Percentiles rank a stretch among this genome's conserved stretches.
Conservation (phyloP, 1,140 invertebrate species). For the Philotrypesis tridentata region DNA sequence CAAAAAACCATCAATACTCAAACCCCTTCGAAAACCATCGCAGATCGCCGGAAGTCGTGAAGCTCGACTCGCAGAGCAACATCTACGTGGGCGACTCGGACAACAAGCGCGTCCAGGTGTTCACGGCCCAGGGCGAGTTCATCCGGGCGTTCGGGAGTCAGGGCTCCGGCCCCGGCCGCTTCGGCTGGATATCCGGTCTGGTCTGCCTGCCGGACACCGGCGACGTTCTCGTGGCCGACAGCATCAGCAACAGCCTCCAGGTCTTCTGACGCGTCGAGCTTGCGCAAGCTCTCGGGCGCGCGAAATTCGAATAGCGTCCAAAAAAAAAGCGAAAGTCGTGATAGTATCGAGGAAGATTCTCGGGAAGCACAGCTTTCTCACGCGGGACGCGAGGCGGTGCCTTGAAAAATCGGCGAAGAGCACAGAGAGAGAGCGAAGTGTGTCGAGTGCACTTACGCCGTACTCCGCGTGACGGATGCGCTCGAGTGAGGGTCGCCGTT, state of each 20-base stretch:
- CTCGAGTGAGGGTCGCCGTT: constrained; percentile 55
- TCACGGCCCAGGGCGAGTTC: constrained; percentile 78
- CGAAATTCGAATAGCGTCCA: no score
- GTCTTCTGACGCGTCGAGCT: no score
- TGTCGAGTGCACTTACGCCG: background rate
- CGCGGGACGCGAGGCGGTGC: background rate
- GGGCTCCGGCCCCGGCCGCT: constrained; percentile 77
- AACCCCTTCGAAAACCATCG: background rate
- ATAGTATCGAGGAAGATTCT: background rate
- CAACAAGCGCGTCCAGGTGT: constrained; percentile 85
- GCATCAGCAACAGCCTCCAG: constrained; percentile 81
- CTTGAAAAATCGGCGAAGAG: constrained; percentile 27
- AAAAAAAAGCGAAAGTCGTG: no score
- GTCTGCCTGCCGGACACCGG: constrained; percentile 76
- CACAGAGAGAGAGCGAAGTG: background rate
- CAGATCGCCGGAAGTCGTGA: constrained; percentile 80
- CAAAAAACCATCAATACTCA: background rate
- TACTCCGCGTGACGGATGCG: constrained; percentile 54
- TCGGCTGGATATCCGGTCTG: constrained; percentile 83
- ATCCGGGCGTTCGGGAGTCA: constrained; percentile 79
- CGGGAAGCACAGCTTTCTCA: constrained; percentile 13
- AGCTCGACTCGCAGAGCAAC: constrained; percentile 82
- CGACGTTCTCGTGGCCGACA: constrained; percentile 81
- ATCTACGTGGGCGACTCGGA: constrained; percentile 86
- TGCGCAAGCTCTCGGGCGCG: no score